A percentile compares a stretch with the other conserved stretches of the same genome.
phyloP scores from a whole-genome alignment of 2,888 invertebrate species.

The Saturnia pavonia region DNA sequence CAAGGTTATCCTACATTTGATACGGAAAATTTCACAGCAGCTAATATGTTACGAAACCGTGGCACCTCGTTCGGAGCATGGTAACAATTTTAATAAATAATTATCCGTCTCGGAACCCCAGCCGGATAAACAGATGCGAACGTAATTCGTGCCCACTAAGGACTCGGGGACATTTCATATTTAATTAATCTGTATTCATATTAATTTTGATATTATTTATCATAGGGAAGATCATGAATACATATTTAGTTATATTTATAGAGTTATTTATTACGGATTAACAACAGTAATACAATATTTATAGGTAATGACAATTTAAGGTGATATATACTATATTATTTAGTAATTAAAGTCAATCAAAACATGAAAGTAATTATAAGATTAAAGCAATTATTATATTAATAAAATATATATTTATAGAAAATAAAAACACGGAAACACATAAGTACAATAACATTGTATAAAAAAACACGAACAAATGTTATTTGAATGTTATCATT shows the following conservation, averaged over 20 bases:
- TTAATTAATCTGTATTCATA: conserved; percentile 25
- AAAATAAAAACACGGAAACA: no score
- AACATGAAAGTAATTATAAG: no score
- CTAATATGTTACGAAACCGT: conserved; percentile 45
- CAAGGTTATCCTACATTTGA: conserved; percentile 43
- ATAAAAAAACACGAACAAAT: no score
- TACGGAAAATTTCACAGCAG: conserved; percentile 50
- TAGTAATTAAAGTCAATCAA: no score
- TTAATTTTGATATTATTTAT: conserved; percentile 10
- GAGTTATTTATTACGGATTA: no score
- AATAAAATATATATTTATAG: no score
- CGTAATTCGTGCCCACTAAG: conserved; percentile 47
- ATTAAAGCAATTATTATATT: no score
- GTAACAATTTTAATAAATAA: conserved; percentile 76
- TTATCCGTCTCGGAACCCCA: conserved; percentile 54
- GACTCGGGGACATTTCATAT: conserved; percentile 28
- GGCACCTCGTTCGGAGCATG: conserved; percentile 49
- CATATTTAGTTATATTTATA: not conserved
- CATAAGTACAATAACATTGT: no score
- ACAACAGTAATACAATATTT: no score
- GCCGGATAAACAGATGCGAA: conserved; percentile 59
- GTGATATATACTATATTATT: no score
- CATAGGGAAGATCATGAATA: not conserved
- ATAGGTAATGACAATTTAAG: no score
- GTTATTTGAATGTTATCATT: no score